A percentile compares a stretch with the other conserved stretches of the same genome.
phyloP scores from a whole-genome alignment of 1,140 invertebrate species.

The Rhyzopertha dominica region DNA sequence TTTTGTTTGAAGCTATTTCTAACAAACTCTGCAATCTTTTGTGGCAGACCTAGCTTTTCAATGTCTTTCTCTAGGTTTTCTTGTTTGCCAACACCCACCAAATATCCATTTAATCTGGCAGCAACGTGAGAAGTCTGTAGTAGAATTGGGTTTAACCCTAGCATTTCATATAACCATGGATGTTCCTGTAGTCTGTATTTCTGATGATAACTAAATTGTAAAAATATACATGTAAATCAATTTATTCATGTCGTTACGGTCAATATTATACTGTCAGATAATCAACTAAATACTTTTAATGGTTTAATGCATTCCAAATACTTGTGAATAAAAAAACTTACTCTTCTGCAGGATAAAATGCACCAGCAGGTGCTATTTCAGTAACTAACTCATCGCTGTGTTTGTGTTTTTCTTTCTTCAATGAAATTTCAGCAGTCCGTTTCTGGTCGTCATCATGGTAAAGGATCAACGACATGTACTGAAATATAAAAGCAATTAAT shows the following conservation, averaged over 20 bases:
- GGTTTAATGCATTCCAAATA: no score
- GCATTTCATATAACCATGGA: conserved; percentile 62
- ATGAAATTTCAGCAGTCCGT: conserved; percentile 65
- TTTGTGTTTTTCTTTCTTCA: conserved; percentile 59
- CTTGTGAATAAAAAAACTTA: no score
- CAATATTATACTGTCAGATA: no score
- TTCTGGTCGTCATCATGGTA: conserved; percentile 88
- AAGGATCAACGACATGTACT: conserved; percentile 92
- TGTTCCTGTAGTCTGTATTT: conserved; percentile 85
- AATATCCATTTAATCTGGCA: conserved; percentile 81
- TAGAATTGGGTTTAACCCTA: conserved; percentile 60
- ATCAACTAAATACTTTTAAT: no score
- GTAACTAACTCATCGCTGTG: conserved; percentile 62
- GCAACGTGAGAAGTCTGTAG: conserved; percentile 76
- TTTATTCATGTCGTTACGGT: no score
- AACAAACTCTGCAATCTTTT: conserved; percentile 72
- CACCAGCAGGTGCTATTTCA: conserved; percentile 63
- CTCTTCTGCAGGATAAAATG: conserved; percentile 89
- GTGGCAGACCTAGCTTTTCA: conserved; percentile 61
- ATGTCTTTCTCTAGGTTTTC: conserved; percentile 70
- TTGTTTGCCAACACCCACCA: conserved; percentile 72
- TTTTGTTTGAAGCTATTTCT: conserved; percentile 64
- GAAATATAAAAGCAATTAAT: conserved; percentile 40
- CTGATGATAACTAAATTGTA: conserved; percentile 77
- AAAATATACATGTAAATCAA: conserved; percentile 5